Percentiles rank a stretch among this genome's conserved stretches.
Evolutionary conservation across 2,888 invertebrate species (phyloP).

Genomic region (Pristionchus japonicus): DNA sequence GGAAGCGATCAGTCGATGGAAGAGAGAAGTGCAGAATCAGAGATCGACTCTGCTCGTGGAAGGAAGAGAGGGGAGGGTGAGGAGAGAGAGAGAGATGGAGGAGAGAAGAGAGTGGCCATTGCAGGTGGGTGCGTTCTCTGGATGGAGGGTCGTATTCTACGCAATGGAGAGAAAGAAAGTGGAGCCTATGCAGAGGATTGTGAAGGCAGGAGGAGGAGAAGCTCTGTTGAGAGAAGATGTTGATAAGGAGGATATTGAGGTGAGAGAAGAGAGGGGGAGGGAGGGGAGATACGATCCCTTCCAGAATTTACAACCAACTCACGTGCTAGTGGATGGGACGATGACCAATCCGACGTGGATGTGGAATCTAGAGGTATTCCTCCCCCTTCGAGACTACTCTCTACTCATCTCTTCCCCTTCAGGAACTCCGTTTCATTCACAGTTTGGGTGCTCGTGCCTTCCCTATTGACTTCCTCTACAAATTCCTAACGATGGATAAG

Average conservation of each 20-base stretch:
- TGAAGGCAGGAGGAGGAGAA: constrained; percentile 41
- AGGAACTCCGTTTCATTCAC: constrained; percentile 30
- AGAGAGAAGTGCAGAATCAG: neutral
- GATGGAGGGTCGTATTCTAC: constrained; percentile 22
- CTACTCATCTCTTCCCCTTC: no score
- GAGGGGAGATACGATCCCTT: neutral
- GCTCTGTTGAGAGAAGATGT: constrained; percentile 13
- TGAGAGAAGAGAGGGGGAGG: neutral
- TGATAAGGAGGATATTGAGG: neutral
- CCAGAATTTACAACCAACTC: neutral
- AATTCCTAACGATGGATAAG: neutral
- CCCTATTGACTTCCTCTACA: constrained; percentile 27
- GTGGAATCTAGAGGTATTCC: constrained; percentile 41
- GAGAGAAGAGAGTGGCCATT: neutral
- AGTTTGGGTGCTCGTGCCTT: constrained; percentile 4
- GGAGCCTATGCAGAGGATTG: neutral
- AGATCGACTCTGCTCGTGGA: neutral
- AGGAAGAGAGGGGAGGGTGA: constrained; percentile 6
- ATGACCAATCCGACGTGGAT: neutral
- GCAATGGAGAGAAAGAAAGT: neutral
- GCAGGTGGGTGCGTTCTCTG: constrained; percentile 25
- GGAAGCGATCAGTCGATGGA: constrained; percentile 18
- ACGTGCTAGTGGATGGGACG: constrained; percentile 13
- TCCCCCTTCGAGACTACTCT: no score
- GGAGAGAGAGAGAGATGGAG: no score